Base-by-base conservation (phyloP, 2,113 vertebrate species). In the Rhynchomys soricoides region DNA sequence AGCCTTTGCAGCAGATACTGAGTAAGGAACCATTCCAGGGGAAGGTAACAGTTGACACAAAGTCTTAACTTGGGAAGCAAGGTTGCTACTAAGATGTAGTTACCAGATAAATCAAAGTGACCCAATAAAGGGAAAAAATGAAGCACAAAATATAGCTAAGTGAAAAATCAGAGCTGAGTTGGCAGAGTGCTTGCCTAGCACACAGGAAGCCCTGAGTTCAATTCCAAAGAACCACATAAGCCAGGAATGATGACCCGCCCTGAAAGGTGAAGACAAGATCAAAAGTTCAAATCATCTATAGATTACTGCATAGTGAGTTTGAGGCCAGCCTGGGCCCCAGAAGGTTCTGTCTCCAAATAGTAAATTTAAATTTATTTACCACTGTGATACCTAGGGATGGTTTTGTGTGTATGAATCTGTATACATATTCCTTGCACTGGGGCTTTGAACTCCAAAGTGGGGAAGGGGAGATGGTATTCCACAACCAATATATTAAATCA, bases 401-500 rank as follows among this genome's bases (percentile, higher is more conserved):
- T 89, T n/a, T 88, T 43, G 21, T 66, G 17, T 57, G 4, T 37
- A 26, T 45, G 50, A 26, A 2, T n/a, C 5, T 29, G 1, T 43
- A 15, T 64, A 10, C 21, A 21, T 48, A n/a, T 86, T 79, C 29
- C 37, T 71, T 0, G 12, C 16, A 94, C 64, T 66, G 37, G 45
- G 71, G 48, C 15, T 73, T 45, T 94, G 73, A 89, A 74, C 22
- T 89, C 48, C 81, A 34, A 83, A 50, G 31, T 89, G 50, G 31
- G 29, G 21, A 82, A 78, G 37, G 29, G 26, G 31, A 93, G 79
- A 79, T 40, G 55, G 89, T 90, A 52, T 83, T 89, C 77, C 77
- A 0, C 0, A 34, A 95, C 40, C 10, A 93, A 98, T 97, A 97
- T 96, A 93, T 97, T 96, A 97, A 98, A 83, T 98, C 89, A 96